phyloP scores from a whole-genome alignment of 2,113 vertebrate genomes.

The Syrrhaptes paradoxus region DNA sequence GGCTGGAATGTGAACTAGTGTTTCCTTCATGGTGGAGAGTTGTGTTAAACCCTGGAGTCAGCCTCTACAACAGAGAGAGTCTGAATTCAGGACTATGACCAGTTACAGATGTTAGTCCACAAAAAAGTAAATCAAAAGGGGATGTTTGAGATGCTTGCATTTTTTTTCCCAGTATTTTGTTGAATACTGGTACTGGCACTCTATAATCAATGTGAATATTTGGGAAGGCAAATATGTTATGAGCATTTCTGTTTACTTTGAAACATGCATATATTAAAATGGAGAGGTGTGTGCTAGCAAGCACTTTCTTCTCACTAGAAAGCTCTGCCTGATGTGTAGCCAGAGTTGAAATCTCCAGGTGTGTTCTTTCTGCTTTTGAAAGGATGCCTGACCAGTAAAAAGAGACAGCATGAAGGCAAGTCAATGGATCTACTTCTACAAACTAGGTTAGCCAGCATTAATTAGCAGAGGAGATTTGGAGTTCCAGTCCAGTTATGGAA shows the following conservation, averaged over 20 bases:
- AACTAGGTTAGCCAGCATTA: neutral
- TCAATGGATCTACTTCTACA: neutral
- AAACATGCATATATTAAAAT: neutral
- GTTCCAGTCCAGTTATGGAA: neutral
- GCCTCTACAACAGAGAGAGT: neutral
- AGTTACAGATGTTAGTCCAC: neutral
- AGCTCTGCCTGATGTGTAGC: neutral
- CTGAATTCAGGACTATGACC: neutral
- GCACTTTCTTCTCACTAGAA: neutral
- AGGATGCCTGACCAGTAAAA: neutral
- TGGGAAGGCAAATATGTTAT: conserved; percentile 7
- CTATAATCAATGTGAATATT: neutral
- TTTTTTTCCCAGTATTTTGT: neutral
- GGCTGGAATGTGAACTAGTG: conserved; percentile 3
- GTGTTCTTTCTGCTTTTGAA: conserved; percentile 3
- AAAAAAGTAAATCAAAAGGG: neutral
- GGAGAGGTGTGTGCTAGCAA: neutral
- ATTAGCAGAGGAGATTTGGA: neutral
- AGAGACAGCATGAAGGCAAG: neutral
- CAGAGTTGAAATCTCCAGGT: neutral
- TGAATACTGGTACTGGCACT: neutral
- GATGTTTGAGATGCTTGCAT: neutral
- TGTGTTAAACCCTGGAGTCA: neutral
- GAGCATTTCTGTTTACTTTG: neutral
- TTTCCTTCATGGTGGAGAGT: neutral